Base-by-base conservation (phyloP, 1,140 invertebrate species). In the Bombus consobrinus region DNA sequence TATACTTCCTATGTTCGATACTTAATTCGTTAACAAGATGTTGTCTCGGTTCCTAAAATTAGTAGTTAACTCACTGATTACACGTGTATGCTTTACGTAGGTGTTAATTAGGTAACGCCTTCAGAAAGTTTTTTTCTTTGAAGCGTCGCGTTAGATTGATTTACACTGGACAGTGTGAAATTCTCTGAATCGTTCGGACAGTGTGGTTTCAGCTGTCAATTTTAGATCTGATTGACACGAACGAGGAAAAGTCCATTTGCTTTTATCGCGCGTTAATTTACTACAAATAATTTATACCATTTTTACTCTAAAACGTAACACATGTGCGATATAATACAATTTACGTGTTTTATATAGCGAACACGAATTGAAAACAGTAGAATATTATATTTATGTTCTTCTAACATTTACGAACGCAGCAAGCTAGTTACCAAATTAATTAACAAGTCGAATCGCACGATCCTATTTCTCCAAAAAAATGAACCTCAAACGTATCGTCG, bases 21-120 rank as follows among this genome's bases (percentile, higher is more conserved):
- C 47, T 34, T 34, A 53, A 76, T 76, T 76, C 74, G 34, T 62
- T 62, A 62, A 76, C 74, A 59, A 76, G 47, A 22, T n/a, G 74
- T 62, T 57, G 15, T 39, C 53, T 28, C 57, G 5, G 57, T 59
- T 76, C 37, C 74, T 39, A 76, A 76, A 57, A 75, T 22, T 32
- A 32, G 41, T 41, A 32, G 41, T 76, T 43, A 41, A 28, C 39
- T 64, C 59, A 18, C 10, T 47, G 39, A 68, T 79, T 68, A 34
- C n/a, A 9, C 25, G 18, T 32, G 47, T 22, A 18, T 15, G 28
- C 39, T 57, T 37, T 47, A 15, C 28, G 18, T 9, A 57, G 37
- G 68, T 71, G 47, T 71, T 53, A 81, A 71, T 71, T 81, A 8
- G 10, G 5, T 72, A n/a, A 37, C 43, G 34, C 22, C 34, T 69